Evolutionary conservation across 2,888 invertebrate species (phyloP).

Genomic region (Mycogona germanica): DNA sequence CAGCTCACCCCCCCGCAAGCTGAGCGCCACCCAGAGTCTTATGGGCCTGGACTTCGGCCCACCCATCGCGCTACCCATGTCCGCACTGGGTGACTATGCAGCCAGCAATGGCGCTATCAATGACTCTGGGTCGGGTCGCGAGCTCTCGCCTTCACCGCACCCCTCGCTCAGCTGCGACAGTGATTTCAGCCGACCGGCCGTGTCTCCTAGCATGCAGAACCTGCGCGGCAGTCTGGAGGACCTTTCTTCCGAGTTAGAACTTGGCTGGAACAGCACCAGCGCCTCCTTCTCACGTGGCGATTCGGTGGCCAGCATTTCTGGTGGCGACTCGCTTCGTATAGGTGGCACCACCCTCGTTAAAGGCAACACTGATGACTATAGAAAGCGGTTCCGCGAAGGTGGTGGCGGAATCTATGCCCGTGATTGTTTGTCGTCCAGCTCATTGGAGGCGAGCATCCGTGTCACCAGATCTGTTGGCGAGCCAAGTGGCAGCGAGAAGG

Average conservation of each 20-base stretch:
- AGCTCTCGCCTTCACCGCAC: conserved; percentile 3
- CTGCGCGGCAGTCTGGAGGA: conserved; percentile 56
- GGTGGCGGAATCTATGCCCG: too few species aligned
- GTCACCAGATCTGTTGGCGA: not conserved
- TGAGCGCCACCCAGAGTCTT: not conserved
- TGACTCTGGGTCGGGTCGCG: not conserved
- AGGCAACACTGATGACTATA: too few species aligned
- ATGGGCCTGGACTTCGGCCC: not conserved
- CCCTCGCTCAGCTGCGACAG: conserved; percentile 4
- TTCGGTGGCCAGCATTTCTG: not conserved
- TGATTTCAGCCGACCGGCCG: conserved; percentile 7
- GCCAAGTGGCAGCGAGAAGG: conserved; percentile 3
- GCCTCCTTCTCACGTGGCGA: not conserved
- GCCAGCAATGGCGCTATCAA: not conserved
- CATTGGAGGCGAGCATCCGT: not conserved
- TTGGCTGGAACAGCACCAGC: not conserved
- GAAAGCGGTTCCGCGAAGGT: too few species aligned
- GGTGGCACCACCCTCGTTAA: too few species aligned
- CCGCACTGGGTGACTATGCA: not conserved
- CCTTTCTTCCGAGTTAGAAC: conserved; percentile 19
- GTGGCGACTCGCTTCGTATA: not conserved
- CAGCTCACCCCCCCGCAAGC: not conserved
- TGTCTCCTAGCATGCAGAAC: conserved; percentile 42
- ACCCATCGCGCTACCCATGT: not conserved
- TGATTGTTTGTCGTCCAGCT: too few species aligned